Conservation (phyloP, 1,140 invertebrate species). For the Drosophila elegans region DNA sequence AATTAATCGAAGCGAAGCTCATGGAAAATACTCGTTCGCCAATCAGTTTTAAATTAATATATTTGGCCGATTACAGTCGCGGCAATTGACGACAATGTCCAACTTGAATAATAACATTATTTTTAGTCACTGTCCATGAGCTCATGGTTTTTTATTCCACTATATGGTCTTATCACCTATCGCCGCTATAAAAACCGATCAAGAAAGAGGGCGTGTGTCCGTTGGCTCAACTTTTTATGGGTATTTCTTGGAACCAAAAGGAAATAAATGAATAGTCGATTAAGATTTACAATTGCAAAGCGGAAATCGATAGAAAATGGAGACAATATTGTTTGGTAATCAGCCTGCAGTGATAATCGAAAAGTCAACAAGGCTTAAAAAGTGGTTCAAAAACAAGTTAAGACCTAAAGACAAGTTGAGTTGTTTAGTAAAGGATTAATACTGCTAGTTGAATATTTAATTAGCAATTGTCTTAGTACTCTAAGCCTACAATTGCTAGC, state of each 20-base stretch:
- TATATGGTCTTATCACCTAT: slow-evolving; percentile 22
- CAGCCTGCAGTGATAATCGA: slow-evolving; percentile 14
- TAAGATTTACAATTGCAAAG: slow-evolving; percentile 47
- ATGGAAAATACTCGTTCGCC: slow-evolving; percentile 16
- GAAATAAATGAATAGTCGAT: slow-evolving; percentile 28
- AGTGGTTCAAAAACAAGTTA: not conserved
- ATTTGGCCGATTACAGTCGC: slow-evolving; percentile 34
- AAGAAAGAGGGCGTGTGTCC: slow-evolving; percentile 53
- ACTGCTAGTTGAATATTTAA: slow-evolving; percentile 31
- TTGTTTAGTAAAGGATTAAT: not conserved
- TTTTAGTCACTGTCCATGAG: slow-evolving; percentile 73
- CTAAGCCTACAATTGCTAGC: not conserved
- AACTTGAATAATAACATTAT: slow-evolving; percentile 58
- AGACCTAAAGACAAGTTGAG: not conserved
- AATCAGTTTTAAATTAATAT: slow-evolving; percentile 78
- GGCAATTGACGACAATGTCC: slow-evolving; percentile 62
- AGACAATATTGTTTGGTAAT: slow-evolving; percentile 18
- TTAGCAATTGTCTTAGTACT: slow-evolving; percentile 2
- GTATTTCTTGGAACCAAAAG: slow-evolving; percentile 36
- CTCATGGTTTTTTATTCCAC: slow-evolving; percentile 43
- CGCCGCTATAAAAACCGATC: slow-evolving; percentile 41
- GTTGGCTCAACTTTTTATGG: slow-evolving; percentile 31
- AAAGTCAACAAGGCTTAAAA: slow-evolving; percentile 20
- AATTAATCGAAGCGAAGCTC: slow-evolving; percentile 49
- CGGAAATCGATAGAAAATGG: slow-evolving; percentile 37